Percentiles rank a stretch among this genome's conserved stretches.
Conservation (phyloP, 2,113 vertebrate species). For the Cromileptes altivelis region DNA sequence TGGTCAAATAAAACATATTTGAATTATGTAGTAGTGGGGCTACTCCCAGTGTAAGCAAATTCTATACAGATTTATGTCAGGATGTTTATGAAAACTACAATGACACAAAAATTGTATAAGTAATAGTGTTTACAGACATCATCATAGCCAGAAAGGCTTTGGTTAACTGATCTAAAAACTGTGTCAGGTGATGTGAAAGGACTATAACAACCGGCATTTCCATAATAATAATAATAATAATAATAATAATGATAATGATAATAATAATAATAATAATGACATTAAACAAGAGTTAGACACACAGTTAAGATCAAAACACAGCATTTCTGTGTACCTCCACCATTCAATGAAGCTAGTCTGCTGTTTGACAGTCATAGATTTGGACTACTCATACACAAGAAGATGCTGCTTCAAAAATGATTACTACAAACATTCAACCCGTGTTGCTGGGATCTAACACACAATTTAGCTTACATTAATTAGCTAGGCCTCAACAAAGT, state of each 20-base stretch:
- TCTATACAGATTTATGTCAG: not conserved
- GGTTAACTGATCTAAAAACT: not conserved
- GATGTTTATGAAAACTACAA: not conserved
- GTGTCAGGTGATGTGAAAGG: not conserved
- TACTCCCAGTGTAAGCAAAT: not conserved
- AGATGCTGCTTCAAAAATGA: not conserved
- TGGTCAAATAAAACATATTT: not conserved
- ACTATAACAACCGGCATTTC: not conserved
- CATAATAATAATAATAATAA: not conserved
- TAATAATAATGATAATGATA: too few relatives aligned
- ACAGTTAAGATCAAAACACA: not conserved
- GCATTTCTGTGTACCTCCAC: not conserved
- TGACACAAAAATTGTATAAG: not conserved
- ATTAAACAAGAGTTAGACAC: not conserved
- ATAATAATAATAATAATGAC: too few relatives aligned
- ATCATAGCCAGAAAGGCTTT: not conserved
- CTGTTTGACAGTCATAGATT: not conserved
- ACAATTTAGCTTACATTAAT: constrained; percentile 14
- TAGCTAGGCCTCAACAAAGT: constrained; percentile 39
- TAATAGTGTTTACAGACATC: not conserved
- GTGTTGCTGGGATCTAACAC: not conserved
- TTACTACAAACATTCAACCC: not conserved
- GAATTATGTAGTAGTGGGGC: not conserved
- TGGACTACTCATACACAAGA: not conserved
- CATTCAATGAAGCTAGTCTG: constrained; percentile 3